Evolutionary conservation across 1,140 invertebrate genomes (phyloP).

Genomic region (Trissolcus basalis): DNA sequence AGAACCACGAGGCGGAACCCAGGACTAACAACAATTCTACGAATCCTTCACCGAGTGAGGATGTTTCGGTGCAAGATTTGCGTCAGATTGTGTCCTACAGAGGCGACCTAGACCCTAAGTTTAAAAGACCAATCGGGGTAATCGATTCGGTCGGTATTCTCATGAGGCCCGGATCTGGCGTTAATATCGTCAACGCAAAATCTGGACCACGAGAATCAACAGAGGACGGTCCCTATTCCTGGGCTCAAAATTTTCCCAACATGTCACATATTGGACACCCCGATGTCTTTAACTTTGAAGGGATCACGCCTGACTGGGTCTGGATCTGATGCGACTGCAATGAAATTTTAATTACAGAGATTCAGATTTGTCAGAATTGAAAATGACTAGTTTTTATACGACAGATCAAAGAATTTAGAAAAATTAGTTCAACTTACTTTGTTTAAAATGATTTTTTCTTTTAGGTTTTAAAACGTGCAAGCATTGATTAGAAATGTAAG

Average conservation of each 20-base stretch:
- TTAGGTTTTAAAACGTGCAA: too few species aligned
- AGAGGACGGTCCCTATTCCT: constrained; percentile 80
- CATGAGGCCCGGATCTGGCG: constrained; percentile 51
- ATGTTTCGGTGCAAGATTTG: constrained; percentile 7
- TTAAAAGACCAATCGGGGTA: constrained; percentile 65
- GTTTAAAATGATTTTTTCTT: not conserved
- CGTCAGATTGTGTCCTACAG: constrained; percentile 60
- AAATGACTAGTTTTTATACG: not conserved
- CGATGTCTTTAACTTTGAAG: constrained; percentile 84
- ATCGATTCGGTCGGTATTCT: constrained; percentile 67
- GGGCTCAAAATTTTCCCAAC: constrained; percentile 81
- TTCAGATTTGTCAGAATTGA: not conserved
- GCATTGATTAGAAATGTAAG: too few species aligned
- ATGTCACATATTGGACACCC: constrained; percentile 85
- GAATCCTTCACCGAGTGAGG: constrained; percentile 3
- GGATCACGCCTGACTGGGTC: constrained; percentile 76
- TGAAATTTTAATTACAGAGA: constrained; percentile 8
- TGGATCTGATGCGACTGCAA: constrained; percentile 68
- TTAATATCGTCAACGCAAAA: constrained; percentile 63
- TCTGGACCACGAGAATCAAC: constrained; percentile 64
- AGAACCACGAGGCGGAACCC: constrained; percentile 42
- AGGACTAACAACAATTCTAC: constrained; percentile 15
- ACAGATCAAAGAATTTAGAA: not conserved
- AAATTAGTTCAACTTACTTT: not conserved
- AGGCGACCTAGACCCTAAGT: constrained; percentile 61